Evolutionary conservation across 2,888 invertebrate species (phyloP), one percentile per base, ranked within the genome.

Genomic region (Stegana nigrithorax): DNA sequence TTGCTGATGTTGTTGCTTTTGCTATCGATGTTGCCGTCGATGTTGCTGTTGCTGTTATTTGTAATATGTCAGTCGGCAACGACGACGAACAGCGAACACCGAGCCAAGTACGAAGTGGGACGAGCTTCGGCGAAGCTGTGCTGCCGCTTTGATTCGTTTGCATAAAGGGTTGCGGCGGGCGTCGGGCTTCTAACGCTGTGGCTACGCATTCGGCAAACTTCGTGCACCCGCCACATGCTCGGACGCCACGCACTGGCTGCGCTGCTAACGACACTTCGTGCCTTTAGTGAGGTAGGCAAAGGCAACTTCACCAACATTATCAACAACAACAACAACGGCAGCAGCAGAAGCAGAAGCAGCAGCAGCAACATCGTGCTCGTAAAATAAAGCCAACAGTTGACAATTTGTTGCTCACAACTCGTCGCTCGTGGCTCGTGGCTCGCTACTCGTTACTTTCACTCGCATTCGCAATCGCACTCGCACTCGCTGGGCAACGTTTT

Each of bases 231-330:
- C n/a, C n/a, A n/a, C n/a, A n/a, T n/a, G n/a, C n/a, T n/a, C n/a
- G n/a, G n/a, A n/a, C n/a, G n/a, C n/a, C n/a, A n/a, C n/a, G n/a
- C n/a, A n/a, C n/a, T n/a, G n/a, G n/a, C n/a, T n/a, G n/a, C n/a
- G n/a, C n/a, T n/a, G n/a, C n/a, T n/a, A n/a, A n/a, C n/a, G n/a
- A n/a, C n/a, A 42, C 23, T 21, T 47, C 42, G 47, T 26, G 32
- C n/a, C n/a, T n/a, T 69, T 69, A 76, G 76, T 76, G 76, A 79
- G 80, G 76, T 79, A 76, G 75, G 75, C 75, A 67, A 76, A 67
- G 42, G 2, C n/a, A n/a, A n/a, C n/a, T 76, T 68, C 75, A n/a
- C n/a, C n/a, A 42, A 14, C 8, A 42, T 2, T 32, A 42, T 17
- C 14, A 42, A 14, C 42, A n/a, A 42, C 42, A 42, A 42, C 42